Percentiles rank a stretch among this genome's conserved stretches.
Conservation (phyloP, 1,140 invertebrate genomes). For the Rhagoletis pomonella region DNA sequence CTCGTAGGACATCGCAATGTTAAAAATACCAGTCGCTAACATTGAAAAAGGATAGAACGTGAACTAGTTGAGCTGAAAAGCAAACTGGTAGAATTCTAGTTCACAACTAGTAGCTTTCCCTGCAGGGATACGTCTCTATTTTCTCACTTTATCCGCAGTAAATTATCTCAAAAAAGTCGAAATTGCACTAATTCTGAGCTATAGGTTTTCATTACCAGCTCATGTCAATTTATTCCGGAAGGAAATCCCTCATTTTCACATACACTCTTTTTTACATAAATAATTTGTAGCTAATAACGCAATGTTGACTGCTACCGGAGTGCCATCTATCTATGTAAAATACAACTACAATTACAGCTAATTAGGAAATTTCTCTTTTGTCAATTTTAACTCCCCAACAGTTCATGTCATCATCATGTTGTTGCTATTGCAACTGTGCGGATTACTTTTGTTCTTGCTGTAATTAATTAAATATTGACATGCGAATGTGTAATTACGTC, state of each 20-base stretch:
- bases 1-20: too few relatives aligned
- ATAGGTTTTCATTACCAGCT: too few relatives aligned
- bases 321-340: background rate
- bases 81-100: too few relatives aligned
- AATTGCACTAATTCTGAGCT: too few relatives aligned
- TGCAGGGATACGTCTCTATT: too few relatives aligned
- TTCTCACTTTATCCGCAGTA: too few relatives aligned
- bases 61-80: too few relatives aligned
- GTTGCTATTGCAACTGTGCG: background rate
- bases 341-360: constrained; percentile 38
- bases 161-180: too few relatives aligned
- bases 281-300: constrained; percentile 31
- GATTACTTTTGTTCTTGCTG: constrained; percentile 23
- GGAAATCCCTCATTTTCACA: background rate
- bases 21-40: too few relatives aligned
- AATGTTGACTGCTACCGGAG: constrained; percentile 31
- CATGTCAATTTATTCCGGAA: too few relatives aligned
- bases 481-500: constrained; percentile 35
- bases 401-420: background rate
- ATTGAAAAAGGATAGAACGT: too few relatives aligned
- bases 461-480: constrained; percentile 54
- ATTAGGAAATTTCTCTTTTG: constrained; percentile 32
- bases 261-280: background rate
- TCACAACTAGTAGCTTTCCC: too few relatives aligned
- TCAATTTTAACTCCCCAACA: background rate